Conservation (phyloP, 2,888 invertebrate species). For the Rhagonycha fulva region DNA sequence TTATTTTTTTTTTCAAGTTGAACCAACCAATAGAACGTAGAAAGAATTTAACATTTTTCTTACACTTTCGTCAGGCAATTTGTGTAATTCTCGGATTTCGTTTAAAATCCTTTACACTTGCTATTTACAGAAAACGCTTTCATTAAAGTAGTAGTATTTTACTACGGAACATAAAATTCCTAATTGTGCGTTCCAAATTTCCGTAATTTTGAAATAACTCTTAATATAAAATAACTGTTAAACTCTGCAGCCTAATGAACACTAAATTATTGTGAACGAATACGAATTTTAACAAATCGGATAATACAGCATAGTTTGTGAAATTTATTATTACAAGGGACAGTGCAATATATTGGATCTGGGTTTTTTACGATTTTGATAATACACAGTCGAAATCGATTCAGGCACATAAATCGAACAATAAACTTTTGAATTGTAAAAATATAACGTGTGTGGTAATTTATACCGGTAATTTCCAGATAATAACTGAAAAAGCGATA, state of each 20-base stretch:
- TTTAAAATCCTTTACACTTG: not conserved
- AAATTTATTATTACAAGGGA: not conserved
- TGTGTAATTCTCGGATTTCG: not conserved
- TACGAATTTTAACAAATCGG: conserved; percentile 8
- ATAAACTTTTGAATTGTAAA: conserved; percentile 2
- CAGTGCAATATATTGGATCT: not conserved
- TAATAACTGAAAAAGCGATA: conserved; percentile 16
- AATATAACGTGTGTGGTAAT: conserved; percentile 10
- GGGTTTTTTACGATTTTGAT: conserved; percentile 2
- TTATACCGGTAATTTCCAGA: conserved; percentile 19
- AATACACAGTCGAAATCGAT: conserved; percentile 4
- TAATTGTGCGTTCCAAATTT: conserved; percentile 10
- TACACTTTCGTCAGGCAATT: not conserved
- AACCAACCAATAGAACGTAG: not conserved
- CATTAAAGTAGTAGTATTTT: conserved; percentile 3
- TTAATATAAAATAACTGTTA: conserved; percentile 13
- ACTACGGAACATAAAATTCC: conserved; percentile 3
- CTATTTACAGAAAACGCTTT: not conserved
- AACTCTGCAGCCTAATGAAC: conserved; percentile 6
- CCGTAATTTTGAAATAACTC: conserved; percentile 6
- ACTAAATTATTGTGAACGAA: conserved; percentile 6
- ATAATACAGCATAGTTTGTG: not conserved
- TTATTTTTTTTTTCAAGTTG: too few species aligned
- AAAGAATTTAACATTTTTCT: not conserved
- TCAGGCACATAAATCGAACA: conserved; percentile 2